A percentile compares a stretch with the other conserved stretches of the same genome.
These are phyloP conservation scores for Microplitis manilae DNA, from an alignment of 2,888 invertebrate species.

Conservation along the genomic window DNA sequence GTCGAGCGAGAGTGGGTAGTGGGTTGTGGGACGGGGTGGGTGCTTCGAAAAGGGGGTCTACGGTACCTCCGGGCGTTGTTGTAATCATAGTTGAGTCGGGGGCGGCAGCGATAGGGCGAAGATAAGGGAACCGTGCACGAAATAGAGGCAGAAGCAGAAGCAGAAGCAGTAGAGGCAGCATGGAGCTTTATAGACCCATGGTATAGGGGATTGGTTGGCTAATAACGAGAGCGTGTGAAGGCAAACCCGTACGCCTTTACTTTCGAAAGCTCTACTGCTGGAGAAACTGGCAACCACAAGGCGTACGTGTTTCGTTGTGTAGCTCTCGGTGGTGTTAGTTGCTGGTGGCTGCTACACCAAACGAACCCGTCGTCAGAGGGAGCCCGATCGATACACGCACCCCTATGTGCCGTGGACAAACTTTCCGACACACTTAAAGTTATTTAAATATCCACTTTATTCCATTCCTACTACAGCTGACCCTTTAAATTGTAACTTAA, in stretches of 20 bases:
- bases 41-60: neutral
- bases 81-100: neutral
- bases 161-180: neutral
- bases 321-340: neutral
- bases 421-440: neutral
- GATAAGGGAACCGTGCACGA: conserved; percentile 38
- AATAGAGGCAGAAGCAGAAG: neutral
- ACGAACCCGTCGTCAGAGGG: neutral
- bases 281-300: neutral
- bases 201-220: neutral
- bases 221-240: conserved; percentile 47
- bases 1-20: neutral
- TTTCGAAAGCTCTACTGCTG: neutral
- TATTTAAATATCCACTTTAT: neutral
- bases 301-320: too few species aligned
- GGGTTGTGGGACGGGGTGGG: neutral
- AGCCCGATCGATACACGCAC: neutral
- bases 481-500: neutral
- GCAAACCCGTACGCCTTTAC: neutral
- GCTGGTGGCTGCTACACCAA: neutral
- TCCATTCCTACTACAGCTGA: neutral
- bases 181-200: neutral
- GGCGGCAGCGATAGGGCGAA: conserved; percentile 16
- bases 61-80: conserved; percentile 15
- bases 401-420: neutral